Base-by-base conservation (phyloP, 2,888 invertebrate genomes). In the Dicycla oo region DNA sequence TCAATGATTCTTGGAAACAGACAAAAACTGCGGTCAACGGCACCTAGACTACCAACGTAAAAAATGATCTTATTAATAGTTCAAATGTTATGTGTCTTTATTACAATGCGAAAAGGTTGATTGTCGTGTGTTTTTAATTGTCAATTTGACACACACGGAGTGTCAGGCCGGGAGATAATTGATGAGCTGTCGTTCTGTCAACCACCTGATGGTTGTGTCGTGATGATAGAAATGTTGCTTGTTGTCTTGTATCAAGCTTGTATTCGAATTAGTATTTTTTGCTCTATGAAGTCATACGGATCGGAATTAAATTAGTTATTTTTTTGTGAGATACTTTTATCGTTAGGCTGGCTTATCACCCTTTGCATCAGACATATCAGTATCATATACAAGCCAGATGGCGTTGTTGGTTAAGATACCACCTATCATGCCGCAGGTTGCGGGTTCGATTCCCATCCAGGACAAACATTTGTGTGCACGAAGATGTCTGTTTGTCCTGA, bases 121-220 rank as follows among this genome's bases (percentile, higher is more conserved):
- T 43, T 78, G 60, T 84, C 43, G 69, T 67, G 34, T 73, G 51
- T 47, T 26, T 73, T 71, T 69, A 68, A 38, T 45, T 81, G 80
- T 80, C 71, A 81, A 76, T 71, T 83, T 87, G 91, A 91, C 89
- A 89, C 90, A 88, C 89, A 88, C 89, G 90, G 87, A 75, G 82
- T 89, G 91, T 91, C 92, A 91, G 77, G 79, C 86, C 91, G 89
- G 93, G 92, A 88, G 92, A 93, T 93, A 93, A 93, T 93, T 91
- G 88, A 93, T 93, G 91, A 89, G 88, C 86, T 83, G 89, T 89
- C 89, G 83, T 69, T 84, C 84, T 88, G 88, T 87, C 89, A 83
- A 68, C 78, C 85, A 84, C 83, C 84, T 88, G 88, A 87, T 84
- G 75, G 83, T 78, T 81, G 70, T 60, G 70, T 62, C 72, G 86